These are phyloP conservation scores for Linyphia triangularis DNA, from an alignment of 2,888 invertebrate genomes.

Conservation along the genomic window DNA sequence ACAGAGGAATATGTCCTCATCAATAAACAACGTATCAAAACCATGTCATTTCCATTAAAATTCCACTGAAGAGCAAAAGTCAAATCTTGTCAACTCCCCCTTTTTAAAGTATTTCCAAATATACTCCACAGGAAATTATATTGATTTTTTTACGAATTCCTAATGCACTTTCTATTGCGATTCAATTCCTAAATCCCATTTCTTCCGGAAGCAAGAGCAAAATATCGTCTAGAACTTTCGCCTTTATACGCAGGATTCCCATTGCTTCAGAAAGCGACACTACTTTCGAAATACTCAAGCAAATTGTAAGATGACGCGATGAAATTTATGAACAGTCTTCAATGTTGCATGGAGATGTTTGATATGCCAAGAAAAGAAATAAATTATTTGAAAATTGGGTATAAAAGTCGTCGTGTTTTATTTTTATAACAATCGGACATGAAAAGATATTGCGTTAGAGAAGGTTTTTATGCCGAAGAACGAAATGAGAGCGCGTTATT, in stretches of 20 bases:
- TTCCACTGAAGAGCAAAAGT: too few relatives aligned
- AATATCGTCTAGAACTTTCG: not conserved
- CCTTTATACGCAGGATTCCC: not conserved
- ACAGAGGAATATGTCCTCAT: too few relatives aligned
- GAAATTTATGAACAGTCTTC: not conserved
- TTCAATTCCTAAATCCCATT: not conserved
- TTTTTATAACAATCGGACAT: not conserved
- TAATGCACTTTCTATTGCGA: not conserved
- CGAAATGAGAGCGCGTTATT: too few relatives aligned
- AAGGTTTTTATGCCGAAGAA: too few relatives aligned
- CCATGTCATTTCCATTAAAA: too few relatives aligned
- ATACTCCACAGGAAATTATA: not conserved
- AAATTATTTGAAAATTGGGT: not conserved
- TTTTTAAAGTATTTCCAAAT: too few relatives aligned
- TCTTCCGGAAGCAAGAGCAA: not conserved
- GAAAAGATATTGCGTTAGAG: not conserved
- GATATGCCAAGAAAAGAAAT: not conserved
- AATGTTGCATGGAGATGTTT: not conserved
- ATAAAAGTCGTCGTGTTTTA: not conserved
- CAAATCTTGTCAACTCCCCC: too few relatives aligned
- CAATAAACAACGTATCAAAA: too few relatives aligned
- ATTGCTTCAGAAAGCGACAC: not conserved
- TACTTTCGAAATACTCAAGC: not conserved
- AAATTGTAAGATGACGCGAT: not conserved
- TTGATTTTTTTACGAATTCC: not conserved